Conservation (phyloP, 2,888 invertebrate genomes). For the Leucophenga montana region DNA sequence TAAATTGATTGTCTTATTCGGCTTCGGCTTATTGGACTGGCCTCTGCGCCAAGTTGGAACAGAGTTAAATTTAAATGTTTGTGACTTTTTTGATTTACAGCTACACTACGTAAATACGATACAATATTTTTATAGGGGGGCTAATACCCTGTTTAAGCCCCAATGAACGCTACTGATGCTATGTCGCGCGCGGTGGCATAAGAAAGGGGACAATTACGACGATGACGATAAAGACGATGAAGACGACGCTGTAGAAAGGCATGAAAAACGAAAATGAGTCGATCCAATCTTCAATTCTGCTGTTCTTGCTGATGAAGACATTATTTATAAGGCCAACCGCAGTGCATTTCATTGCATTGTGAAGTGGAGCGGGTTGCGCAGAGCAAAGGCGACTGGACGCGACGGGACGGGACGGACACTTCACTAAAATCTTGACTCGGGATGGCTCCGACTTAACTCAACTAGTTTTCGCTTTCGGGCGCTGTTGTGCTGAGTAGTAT, state of each 20-base stretch:
- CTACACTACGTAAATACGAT: too few species aligned
- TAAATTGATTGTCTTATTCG: too few species aligned
- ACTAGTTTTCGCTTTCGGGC: neutral
- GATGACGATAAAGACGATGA: constrained; percentile 45
- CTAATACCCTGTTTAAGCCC: neutral
- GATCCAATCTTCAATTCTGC: constrained; percentile 18
- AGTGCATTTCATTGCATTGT: constrained; percentile 37
- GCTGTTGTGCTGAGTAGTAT: neutral
- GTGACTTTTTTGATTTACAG: too few species aligned
- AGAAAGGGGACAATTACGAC: constrained; percentile 35
- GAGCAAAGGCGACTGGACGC: neutral
- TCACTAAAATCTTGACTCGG: neutral
- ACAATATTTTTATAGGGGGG: neutral
- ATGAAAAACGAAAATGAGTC: constrained; percentile 24
- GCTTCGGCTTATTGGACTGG: too few species aligned
- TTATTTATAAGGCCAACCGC: constrained; percentile 57
- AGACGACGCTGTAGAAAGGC: constrained; percentile 29
- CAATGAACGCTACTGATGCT: neutral
- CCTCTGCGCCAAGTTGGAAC: too few species aligned
- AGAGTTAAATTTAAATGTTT: too few species aligned
- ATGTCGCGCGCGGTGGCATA: neutral
- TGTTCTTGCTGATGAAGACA: constrained; percentile 53
- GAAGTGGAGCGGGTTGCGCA: neutral
- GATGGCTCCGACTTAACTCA: neutral
- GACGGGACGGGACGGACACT: neutral